These are phyloP conservation scores for Drosophila yakuba DNA, from an alignment of 1,140 invertebrate species.

Conservation along the genomic window DNA sequence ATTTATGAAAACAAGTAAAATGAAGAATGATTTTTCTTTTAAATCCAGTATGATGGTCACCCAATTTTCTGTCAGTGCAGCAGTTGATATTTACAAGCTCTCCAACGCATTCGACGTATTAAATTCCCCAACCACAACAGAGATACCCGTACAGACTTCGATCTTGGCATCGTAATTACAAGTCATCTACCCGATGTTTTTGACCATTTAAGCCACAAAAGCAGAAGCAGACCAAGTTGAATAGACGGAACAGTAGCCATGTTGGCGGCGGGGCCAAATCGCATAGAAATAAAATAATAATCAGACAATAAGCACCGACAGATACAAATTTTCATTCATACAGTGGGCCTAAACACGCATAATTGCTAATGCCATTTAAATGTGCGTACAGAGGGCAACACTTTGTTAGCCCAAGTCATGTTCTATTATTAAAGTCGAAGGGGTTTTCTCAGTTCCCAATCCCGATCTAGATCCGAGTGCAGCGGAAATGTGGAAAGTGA, in stretches of 20 bases:
- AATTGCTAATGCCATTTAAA: slow-evolving; percentile 82
- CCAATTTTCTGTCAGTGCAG: slow-evolving; percentile 41
- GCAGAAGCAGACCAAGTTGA: slow-evolving; percentile 27
- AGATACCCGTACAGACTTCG: slow-evolving; percentile 13
- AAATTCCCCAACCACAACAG: slow-evolving; percentile 24
- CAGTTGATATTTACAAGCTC: slow-evolving; percentile 50
- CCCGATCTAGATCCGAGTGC: slow-evolving; percentile 41
- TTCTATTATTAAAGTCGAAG: slow-evolving; percentile 50
- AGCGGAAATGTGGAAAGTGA: slow-evolving; percentile 67
- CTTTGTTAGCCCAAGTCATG: slow-evolving; percentile 57
- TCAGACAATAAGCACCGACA: slow-evolving; percentile 69
- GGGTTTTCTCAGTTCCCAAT: slow-evolving; percentile 10
- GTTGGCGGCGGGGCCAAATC: slow-evolving; percentile 46
- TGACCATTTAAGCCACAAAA: slow-evolving; percentile 77
- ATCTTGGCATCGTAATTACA: slow-evolving; percentile 64
- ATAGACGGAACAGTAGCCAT: slow-evolving; percentile 61
- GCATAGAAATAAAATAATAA: slow-evolving; percentile 77
- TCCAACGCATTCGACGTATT: slow-evolving; percentile 32
- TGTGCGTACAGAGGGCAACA: slow-evolving; percentile 45
- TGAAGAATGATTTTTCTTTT: too few relatives aligned
- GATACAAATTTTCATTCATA: slow-evolving; percentile 77
- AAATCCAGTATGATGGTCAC: too few relatives aligned
- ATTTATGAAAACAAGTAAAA: too few relatives aligned
- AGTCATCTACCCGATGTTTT: slow-evolving; percentile 81
- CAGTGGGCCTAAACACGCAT: slow-evolving; percentile 56